These are phyloP conservation scores for Neolamprologus devosi DNA, from an alignment of 2,113 vertebrate genomes.

Conservation along the genomic window DNA sequence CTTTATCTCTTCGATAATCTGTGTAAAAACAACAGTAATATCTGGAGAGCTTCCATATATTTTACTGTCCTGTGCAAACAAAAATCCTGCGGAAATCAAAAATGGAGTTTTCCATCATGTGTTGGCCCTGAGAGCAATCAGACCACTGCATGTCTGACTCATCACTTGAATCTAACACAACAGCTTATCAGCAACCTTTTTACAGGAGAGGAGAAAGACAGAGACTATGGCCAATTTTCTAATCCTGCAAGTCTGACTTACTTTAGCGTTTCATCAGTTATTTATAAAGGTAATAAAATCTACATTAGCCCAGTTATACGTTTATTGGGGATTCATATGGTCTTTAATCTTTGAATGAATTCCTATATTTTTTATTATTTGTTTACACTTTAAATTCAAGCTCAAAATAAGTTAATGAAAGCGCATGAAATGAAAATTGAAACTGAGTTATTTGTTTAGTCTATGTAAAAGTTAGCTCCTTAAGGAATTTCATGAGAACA, in stretches of 20 bases:
- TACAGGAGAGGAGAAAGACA: neutral
- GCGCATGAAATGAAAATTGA: neutral
- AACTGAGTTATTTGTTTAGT: neutral
- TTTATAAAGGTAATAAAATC: neutral
- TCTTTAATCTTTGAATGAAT: neutral
- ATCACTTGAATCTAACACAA: constrained; percentile 27
- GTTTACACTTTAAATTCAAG: neutral
- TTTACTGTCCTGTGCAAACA: neutral
- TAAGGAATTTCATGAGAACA: neutral
- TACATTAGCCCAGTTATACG: neutral
- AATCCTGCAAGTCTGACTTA: neutral
- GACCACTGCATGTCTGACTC: constrained; percentile 4
- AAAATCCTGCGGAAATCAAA: constrained; percentile 2
- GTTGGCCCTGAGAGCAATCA: constrained; percentile 27
- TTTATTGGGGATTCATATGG: neutral
- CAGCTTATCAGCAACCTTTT: constrained; percentile 17
- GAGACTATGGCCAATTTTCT: neutral
- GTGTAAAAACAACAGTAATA: neutral
- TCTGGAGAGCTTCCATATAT: neutral
- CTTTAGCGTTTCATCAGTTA: neutral
- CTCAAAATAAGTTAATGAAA: neutral
- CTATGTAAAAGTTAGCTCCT: neutral
- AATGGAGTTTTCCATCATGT: neutral
- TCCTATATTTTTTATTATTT: neutral
- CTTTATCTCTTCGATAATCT: neutral